These are phyloP conservation scores for Raja brachyura DNA, from an alignment of 2,113 vertebrate species.

Conservation along the genomic window DNA sequence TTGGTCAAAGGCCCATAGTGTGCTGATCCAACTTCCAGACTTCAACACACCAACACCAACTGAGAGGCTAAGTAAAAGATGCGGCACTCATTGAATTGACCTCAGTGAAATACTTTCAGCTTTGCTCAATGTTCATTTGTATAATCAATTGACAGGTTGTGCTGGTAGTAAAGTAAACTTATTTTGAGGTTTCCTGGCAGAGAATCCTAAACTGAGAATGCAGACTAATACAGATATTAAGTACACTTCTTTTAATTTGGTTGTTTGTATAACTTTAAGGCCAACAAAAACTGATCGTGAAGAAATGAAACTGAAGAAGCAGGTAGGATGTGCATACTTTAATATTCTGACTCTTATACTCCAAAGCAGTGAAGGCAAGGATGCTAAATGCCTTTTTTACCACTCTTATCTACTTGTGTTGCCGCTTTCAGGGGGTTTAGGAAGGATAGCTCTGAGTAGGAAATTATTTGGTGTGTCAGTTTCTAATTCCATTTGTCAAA, in stretches of 20 bases:
- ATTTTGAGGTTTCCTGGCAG: not conserved
- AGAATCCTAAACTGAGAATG: not conserved
- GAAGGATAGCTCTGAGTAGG: too few species aligned
- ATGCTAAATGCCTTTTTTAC: too few species aligned
- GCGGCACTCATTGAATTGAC: not conserved
- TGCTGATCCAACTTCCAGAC: too few species aligned
- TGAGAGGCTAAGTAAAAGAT: not conserved
- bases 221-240: not conserved
- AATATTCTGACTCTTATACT: not conserved
- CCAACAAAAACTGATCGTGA: not conserved
- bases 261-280: not conserved
- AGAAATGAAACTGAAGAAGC: not conserved
- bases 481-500: not conserved
- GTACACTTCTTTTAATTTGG: not conserved
- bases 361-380: too few species aligned
- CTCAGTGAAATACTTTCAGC: not conserved
- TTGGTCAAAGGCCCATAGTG: too few species aligned
- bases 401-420: too few species aligned
- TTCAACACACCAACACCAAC: too few species aligned
- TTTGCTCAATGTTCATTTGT: not conserved
- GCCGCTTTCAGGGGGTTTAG: too few species aligned
- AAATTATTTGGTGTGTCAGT: not conserved
- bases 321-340: slow-evolving; percentile 1
- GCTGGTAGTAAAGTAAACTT: too few species aligned
- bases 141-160: not conserved